Conservation (phyloP, 2,797 vertebrate species). For the Chelon auratus region DNA sequence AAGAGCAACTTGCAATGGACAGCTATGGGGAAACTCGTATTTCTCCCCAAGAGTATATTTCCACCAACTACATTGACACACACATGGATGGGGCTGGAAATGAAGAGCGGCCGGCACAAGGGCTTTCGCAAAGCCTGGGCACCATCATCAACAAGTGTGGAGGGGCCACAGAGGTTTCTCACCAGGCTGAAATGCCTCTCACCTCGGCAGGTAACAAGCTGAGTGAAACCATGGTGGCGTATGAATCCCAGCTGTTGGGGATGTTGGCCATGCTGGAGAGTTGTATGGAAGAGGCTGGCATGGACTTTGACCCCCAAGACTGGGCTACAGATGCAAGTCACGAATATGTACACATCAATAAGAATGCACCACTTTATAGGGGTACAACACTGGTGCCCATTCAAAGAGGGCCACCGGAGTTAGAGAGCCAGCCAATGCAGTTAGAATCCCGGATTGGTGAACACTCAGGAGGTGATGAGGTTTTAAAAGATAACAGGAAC, state of each 20-base stretch:
- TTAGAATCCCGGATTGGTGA: constrained; percentile 17
- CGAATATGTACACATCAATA: constrained; percentile 75
- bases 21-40: constrained; percentile 25
- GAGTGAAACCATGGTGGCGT: constrained; percentile 80
- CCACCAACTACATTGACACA: constrained; percentile 71
- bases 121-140: neutral
- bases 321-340: constrained; percentile 75
- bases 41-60: constrained; percentile 46
- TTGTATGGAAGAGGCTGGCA: constrained; percentile 74
- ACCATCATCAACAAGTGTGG: constrained; percentile 19
- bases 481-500: constrained; percentile 12
- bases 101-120: constrained; percentile 17
- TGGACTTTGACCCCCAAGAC: constrained; percentile 86
- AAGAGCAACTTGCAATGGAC: constrained; percentile 25
- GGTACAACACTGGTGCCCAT: constrained; percentile 37
- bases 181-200: constrained; percentile 65
- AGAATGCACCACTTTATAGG: constrained; percentile 15
- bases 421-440: constrained; percentile 30
- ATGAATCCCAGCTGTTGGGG: constrained; percentile 77
- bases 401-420: constrained; percentile 9
- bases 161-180: neutral
- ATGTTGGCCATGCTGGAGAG: constrained; percentile 86
- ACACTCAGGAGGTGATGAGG: neutral
- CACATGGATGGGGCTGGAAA: constrained; percentile 48
- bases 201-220: constrained; percentile 81